These are phyloP conservation scores for Medauroidea extradentata DNA, from an alignment of 1,140 invertebrate species.

Conservation along the genomic window DNA sequence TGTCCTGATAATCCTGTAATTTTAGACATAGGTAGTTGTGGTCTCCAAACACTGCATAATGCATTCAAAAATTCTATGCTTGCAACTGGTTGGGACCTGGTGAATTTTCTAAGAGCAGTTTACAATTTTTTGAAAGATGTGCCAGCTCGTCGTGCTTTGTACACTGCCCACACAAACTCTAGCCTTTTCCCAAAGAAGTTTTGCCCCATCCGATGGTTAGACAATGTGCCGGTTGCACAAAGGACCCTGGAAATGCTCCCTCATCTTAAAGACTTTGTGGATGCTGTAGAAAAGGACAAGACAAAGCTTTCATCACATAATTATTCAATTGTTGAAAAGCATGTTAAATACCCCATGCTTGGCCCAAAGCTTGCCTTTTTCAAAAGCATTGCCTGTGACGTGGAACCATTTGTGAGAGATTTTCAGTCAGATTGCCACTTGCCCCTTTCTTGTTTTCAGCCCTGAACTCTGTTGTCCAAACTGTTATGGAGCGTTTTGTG, in stretches of 20 bases:
- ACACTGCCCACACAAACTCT: conserved; percentile 5
- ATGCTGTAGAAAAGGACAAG: background rate
- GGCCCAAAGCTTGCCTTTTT: conserved; percentile 1
- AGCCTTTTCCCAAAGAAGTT: conserved; percentile 18
- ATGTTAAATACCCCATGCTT: background rate
- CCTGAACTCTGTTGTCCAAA: background rate
- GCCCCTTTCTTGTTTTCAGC: background rate
- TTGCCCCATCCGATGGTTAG: conserved; percentile 18
- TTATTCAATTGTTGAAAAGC: no score
- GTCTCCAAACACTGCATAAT: conserved; percentile 17
- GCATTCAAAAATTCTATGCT: conserved; percentile 21
- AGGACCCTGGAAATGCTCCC: conserved; percentile 1
- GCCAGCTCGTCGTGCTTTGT: conserved; percentile 14
- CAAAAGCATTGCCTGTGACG: background rate
- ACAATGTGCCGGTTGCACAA: conserved; percentile 13
- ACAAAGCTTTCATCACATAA: background rate
- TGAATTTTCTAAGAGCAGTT: conserved; percentile 5
- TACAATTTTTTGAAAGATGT: conserved; percentile 19
- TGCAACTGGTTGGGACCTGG: conserved; percentile 11
- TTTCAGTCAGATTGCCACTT: conserved; percentile 1
- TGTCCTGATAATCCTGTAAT: conserved; percentile 4
- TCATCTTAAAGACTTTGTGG: background rate
- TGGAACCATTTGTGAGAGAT: background rate
- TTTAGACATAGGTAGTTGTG: conserved; percentile 21
- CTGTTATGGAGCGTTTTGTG: conserved; percentile 1